phyloP scores from a whole-genome alignment of 1,140 invertebrate genomes.

The Tigriopus japonicus region DNA sequence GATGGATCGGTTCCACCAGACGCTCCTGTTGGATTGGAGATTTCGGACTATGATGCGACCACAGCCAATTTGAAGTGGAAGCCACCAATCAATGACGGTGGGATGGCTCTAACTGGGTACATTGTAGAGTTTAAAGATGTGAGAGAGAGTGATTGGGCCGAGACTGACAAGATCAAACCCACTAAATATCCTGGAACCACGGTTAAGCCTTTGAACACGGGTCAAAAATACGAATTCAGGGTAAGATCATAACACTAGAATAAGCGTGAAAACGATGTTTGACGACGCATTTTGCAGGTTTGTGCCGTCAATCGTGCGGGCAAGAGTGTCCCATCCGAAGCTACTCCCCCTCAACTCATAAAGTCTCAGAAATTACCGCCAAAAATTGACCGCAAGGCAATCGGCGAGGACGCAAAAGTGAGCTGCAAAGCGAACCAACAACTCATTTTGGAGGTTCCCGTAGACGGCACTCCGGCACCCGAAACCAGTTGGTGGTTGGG shows the following conservation, averaged over 20 bases:
- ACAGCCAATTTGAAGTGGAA: slow-evolving; percentile 47
- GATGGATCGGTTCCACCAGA: background rate
- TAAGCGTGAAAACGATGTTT: too few species aligned
- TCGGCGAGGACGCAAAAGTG: background rate
- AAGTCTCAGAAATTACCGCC: slow-evolving; percentile 40
- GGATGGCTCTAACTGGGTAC: slow-evolving; percentile 82
- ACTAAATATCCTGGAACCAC: slow-evolving; percentile 47
- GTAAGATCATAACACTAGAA: slow-evolving; percentile 51
- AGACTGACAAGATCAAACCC: slow-evolving; percentile 55
- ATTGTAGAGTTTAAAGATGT: slow-evolving; percentile 74
- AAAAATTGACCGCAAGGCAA: background rate
- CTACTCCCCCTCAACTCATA: slow-evolving; percentile 82
- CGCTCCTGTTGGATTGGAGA: background rate
- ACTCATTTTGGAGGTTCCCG: slow-evolving; percentile 71
- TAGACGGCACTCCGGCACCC: slow-evolving; percentile 83
- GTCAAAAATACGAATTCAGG: slow-evolving; percentile 87
- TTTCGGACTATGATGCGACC: slow-evolving; percentile 9
- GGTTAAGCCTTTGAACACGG: slow-evolving; percentile 74
- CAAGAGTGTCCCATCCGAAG: slow-evolving; percentile 76
- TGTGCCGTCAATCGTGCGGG: slow-evolving; percentile 90
- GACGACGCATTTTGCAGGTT: too few species aligned
- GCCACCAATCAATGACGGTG: slow-evolving; percentile 78
- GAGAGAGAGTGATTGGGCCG: slow-evolving; percentile 43
- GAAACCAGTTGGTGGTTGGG: slow-evolving; percentile 72
- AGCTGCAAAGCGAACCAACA: slow-evolving; percentile 72